phyloP scores from a whole-genome alignment of 2,888 invertebrate species.

The Margaritifera margaritifera region DNA sequence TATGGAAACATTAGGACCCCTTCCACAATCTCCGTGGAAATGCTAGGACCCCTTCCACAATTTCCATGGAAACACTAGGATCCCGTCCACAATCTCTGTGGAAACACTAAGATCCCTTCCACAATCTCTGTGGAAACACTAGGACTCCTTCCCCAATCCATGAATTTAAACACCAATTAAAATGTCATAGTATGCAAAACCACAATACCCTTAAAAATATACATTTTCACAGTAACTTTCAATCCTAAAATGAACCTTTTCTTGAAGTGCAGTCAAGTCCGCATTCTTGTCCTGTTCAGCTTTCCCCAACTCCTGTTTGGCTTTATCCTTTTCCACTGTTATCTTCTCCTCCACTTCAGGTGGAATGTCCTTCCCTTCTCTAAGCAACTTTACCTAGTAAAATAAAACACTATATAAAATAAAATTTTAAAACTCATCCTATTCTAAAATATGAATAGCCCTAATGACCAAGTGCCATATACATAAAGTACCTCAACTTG shows the following conservation, averaged over 20 bases:
- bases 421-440: not conserved
- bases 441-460: not conserved
- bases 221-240: not conserved
- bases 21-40: too few relatives aligned
- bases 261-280: constrained; percentile 49
- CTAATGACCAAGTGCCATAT: too few relatives aligned
- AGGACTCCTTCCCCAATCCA: too few relatives aligned
- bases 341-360: constrained; percentile 60
- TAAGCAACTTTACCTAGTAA: constrained; percentile 63
- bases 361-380: constrained; percentile 70
- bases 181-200: too few relatives aligned
- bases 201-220: not conserved
- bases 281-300: constrained; percentile 25
- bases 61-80: too few relatives aligned
- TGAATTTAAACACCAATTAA: too few relatives aligned
- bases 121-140: too few relatives aligned
- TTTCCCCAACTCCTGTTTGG: constrained; percentile 28
- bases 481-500: too few relatives aligned
- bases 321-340: constrained; percentile 22
- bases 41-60: too few relatives aligned
- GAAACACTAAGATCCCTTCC: too few relatives aligned
- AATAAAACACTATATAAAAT: not conserved
- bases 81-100: too few relatives aligned
- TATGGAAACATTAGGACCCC: too few relatives aligned
- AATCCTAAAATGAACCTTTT: constrained; percentile 53